Base-by-base conservation (phyloP, 2,113 vertebrate species). In the Phodopus roborovskii region DNA sequence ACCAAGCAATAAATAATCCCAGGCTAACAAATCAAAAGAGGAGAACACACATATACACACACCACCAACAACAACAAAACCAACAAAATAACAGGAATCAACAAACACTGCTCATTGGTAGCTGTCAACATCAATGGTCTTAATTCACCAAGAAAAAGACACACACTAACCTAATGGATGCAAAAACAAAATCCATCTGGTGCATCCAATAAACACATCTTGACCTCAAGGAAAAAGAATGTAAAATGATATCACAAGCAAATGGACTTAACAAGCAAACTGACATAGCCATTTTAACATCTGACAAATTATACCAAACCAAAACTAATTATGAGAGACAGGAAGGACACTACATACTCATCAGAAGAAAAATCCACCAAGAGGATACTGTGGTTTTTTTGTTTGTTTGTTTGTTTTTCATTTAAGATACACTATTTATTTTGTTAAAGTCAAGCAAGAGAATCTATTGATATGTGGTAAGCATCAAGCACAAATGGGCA, bases 381-480 rank as follows among this genome's bases (percentile, higher is more conserved):
- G 50, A 56, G 48, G 24, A 56, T 33, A 36, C 30, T 79, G 30
- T 45, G 45, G 45, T 6, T 45, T 45, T 45, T 45, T 45, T 45
- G 45, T 45, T 45, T 45, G 45, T 45, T 45, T 45, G 45, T 45
- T 45, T 45, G 45, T 45, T 45, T 45, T 62, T 93, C 94, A 86
- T 87, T 97, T 97, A 96, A 98, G 98, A 98, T 96, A 98, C 96
- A 97, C 60, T 70, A 90, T 98, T 98, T 98, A 98, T 98, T 98
- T 98, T 96, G 62, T 97, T 85, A 39, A 96, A 98, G 94, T 98
- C 97, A 98, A 98, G 97, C 98, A 97, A 96, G 95, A 95, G 64
- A 93, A 97, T 95, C 96, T 97, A 78, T 97, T 97, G 97, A 95
- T 97, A 96, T 70, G 81, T 94, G 96, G 94, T 90, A 98, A 88